These are phyloP conservation scores for Acleris emargana DNA, from an alignment of 2,888 invertebrate genomes.

Conservation along the genomic window DNA sequence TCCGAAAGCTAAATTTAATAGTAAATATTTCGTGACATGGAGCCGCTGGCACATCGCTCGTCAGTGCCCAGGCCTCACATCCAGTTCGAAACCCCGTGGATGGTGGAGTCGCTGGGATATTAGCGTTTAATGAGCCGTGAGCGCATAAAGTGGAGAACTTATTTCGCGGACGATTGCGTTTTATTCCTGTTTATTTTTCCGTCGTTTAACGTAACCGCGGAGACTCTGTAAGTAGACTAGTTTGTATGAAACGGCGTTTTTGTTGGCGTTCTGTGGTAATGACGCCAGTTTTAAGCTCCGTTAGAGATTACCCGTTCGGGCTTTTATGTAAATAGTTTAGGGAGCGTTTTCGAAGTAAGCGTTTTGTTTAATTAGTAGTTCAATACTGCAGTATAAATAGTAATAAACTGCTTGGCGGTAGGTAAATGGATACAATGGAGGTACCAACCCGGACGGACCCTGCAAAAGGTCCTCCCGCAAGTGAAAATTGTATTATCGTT, in stretches of 20 bases:
- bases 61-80: not conserved
- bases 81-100: not conserved
- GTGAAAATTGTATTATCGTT: no score
- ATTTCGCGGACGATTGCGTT: constrained; percentile 28
- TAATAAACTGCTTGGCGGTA: no score
- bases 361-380: not conserved
- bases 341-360: not conserved
- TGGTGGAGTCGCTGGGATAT: not conserved
- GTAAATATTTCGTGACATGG: no score
- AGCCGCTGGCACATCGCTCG: not conserved
- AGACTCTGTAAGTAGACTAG: constrained; percentile 2
- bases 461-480: no score
- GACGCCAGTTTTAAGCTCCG: constrained; percentile 16
- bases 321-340: constrained; percentile 11
- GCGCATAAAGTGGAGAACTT: constrained; percentile 23
- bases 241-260: not conserved
- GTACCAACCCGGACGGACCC: no score
- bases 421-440: no score
- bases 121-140: not conserved
- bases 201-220: constrained; percentile 19
- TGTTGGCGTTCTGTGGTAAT: not conserved
- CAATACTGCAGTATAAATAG: no score
- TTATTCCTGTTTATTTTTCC: constrained; percentile 34
- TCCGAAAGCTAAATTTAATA: no score
- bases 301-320: constrained; percentile 15